Base-by-base conservation (phyloP, 2,797 vertebrate genomes). In the Stomatorhinus walkeri region DNA sequence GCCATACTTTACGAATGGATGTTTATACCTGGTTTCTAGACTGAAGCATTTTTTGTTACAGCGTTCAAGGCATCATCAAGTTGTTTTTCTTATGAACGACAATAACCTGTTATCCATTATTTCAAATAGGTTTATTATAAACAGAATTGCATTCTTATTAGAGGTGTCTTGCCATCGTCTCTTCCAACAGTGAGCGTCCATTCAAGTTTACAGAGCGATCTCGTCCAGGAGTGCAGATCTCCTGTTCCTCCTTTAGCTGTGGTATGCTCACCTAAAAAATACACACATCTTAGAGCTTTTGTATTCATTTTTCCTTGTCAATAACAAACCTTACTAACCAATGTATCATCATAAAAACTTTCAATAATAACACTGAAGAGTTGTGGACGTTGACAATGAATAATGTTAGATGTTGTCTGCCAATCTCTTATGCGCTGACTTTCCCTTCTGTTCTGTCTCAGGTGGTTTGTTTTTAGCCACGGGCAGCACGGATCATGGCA, bases 391-490 rank as follows among this genome's bases (percentile, higher is more conserved):
- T 68, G 10, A 72, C 81, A 84, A 6, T 28, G n/a, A 84, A 46
- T 14, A 9, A 51, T 28, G 12, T 28, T 28, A 24, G 40, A 52
- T 32, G 24, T 9, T 22, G 56, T 51, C 10, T 85, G 46, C 49
- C 52, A 56, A 0, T 87, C 36, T 46, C 76, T 89, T 28, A 72
- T 16, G 32, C 28, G 5, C 40, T 59, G 8, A 90, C 85, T 90
- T 87, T 36, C 22, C 3, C 43, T 90, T 89, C 88, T 22, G 88
- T 54, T 49, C 28, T 12, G 48, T 88, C 32, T 88, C 89, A 99
- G 98, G 98, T 93, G 98, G 98, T 32, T 98, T 99, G 98, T 99
- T 99, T 93, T 96, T 99, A 94, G 97, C 96, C 72, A 99, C 98
- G 56, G 98, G 98, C 61, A 96, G 98, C 91, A 99, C 98, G 52